Percentiles rank a stretch among this genome's conserved stretches.
phyloP scores from a whole-genome alignment of 2,797 vertebrate species.

The Pipistrellus pygmaeus region DNA sequence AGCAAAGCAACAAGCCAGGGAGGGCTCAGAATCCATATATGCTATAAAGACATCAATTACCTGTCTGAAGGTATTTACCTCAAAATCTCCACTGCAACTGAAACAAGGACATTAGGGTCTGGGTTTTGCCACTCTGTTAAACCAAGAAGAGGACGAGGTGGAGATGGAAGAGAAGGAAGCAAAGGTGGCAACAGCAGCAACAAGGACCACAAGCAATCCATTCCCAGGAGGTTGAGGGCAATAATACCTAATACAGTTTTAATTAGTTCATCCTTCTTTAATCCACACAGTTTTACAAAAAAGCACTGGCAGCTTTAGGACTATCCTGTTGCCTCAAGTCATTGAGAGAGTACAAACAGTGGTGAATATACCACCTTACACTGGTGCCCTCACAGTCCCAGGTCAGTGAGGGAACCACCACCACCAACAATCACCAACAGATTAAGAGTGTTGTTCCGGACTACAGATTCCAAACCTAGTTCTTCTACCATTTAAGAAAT shows the following conservation, averaged over 20 bases:
- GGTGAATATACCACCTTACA: not conserved
- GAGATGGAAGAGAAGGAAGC: not conserved
- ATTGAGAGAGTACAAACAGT: not conserved
- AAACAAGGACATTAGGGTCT: not conserved
- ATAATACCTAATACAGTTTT: not conserved
- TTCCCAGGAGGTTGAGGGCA: not conserved
- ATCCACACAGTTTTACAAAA: constrained; percentile 42
- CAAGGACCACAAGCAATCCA: not conserved
- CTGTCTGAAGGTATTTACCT: not conserved
- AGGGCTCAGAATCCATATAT: not conserved
- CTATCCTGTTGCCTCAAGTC: not conserved
- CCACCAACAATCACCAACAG: no score
- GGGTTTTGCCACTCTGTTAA: not conserved
- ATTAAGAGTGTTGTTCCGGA: not conserved
- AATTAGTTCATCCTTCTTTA: not conserved
- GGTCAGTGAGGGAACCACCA: not conserved
- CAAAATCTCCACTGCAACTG: not conserved
- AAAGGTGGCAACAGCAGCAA: not conserved
- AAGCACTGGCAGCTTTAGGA: not conserved
- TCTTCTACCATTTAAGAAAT: constrained; percentile 20
- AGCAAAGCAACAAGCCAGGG: not conserved
- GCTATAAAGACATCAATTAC: not conserved
- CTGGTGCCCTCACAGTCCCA: not conserved
- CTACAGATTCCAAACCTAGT: not conserved
- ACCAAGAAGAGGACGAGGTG: not conserved